phyloP scores from a whole-genome alignment of 1,140 invertebrate genomes.

The Leptinotarsa defecta region DNA sequence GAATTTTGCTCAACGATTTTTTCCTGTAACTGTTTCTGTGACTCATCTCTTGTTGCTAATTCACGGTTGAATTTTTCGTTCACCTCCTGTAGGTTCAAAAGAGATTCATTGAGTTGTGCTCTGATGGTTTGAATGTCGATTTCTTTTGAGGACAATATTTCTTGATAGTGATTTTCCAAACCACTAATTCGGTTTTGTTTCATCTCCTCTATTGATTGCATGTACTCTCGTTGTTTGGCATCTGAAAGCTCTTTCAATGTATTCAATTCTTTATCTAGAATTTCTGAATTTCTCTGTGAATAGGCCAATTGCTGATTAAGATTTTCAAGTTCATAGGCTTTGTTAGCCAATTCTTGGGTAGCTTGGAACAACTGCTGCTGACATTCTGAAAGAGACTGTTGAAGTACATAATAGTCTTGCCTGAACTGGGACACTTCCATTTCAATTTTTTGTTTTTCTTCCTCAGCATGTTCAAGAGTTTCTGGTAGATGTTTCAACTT shows the following conservation, averaged over 20 bases:
- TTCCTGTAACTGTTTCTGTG: slow-evolving; percentile 36
- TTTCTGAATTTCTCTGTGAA: slow-evolving; percentile 31
- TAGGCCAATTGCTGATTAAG: slow-evolving; percentile 36
- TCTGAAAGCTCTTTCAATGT: slow-evolving; percentile 32
- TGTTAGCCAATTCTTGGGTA: slow-evolving; percentile 26
- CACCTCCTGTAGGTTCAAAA: slow-evolving; percentile 31
- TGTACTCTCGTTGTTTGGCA: slow-evolving; percentile 40
- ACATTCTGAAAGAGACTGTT: slow-evolving; percentile 21
- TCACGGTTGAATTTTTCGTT: slow-evolving; percentile 31
- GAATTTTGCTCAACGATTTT: slow-evolving; percentile 61
- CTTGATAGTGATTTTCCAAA: slow-evolving; percentile 44
- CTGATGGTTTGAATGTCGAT: slow-evolving; percentile 37
- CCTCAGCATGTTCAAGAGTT: slow-evolving; percentile 29
- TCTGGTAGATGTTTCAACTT: slow-evolving; percentile 28
- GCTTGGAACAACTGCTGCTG: slow-evolving; percentile 29
- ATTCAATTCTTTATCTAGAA: slow-evolving; percentile 35
- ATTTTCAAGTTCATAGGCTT: slow-evolving; percentile 31
- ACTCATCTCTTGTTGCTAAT: slow-evolving; percentile 26
- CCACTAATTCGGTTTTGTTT: slow-evolving; percentile 35
- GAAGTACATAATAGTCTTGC: slow-evolving; percentile 31
- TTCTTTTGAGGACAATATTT: slow-evolving; percentile 41
- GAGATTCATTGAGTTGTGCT: slow-evolving; percentile 32
- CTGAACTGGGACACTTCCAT: slow-evolving; percentile 24
- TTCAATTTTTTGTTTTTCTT: slow-evolving; percentile 31
- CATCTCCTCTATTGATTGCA: slow-evolving; percentile 34